Evolutionary conservation across 2,888 invertebrate genomes (phyloP).

Genomic region (Sycophila texana): DNA sequence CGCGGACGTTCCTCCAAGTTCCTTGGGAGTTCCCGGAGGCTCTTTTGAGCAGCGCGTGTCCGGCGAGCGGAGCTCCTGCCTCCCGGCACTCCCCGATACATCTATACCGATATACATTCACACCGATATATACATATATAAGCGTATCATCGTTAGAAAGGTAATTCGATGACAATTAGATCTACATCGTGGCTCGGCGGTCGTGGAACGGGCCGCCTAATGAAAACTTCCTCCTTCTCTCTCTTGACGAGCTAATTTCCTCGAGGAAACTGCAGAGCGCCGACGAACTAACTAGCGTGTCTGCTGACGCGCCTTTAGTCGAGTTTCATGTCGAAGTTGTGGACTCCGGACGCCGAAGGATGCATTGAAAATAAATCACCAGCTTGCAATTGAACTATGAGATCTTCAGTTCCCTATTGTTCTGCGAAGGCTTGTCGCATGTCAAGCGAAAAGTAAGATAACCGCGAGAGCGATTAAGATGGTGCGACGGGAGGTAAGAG

Average conservation of each 20-base stretch:
- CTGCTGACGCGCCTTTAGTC: not conserved
- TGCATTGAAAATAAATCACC: slow-evolving; percentile 1
- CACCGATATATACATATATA: too few relatives aligned
- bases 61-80: not conserved
- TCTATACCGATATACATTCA: too few relatives aligned
- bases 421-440: too few relatives aligned
- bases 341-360: not conserved
- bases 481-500: too few relatives aligned
- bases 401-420: too few relatives aligned
- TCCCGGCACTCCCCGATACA: too few relatives aligned
- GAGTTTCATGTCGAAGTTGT: slow-evolving; percentile 11
- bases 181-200: slow-evolving; percentile 23
- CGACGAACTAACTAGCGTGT: not conserved
- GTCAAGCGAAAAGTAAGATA: not conserved
- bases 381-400: not conserved
- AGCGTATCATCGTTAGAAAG: not conserved
- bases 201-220: slow-evolving; percentile 32
- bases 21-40: not conserved
- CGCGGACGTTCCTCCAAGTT: not conserved
- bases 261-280: not conserved
- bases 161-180: slow-evolving; percentile 37
- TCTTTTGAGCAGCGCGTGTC: not conserved
- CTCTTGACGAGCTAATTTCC: not conserved
- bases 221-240: slow-evolving; percentile 26
- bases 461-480: too few relatives aligned